A percentile compares a stretch with the other conserved stretches of the same genome.
Conservation (phyloP, 2,888 invertebrate species). For the Periphyllus acericola region DNA sequence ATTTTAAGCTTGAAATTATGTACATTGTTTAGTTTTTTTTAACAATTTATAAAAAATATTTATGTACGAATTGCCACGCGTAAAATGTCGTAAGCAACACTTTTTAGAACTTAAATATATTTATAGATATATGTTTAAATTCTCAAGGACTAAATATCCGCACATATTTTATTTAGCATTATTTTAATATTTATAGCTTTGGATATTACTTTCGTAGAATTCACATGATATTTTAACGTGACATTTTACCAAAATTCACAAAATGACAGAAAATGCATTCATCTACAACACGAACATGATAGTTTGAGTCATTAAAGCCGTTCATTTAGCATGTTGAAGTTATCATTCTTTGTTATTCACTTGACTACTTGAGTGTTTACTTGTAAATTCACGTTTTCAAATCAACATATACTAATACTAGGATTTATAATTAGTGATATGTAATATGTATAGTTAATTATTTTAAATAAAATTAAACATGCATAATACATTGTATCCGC, state of each 20-base stretch:
- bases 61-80: too few relatives aligned
- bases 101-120: too few relatives aligned
- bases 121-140: constrained; percentile 2
- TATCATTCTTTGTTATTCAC: not conserved
- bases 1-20: too few relatives aligned
- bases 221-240: constrained; percentile 6
- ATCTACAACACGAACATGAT: not conserved
- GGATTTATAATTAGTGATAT: too few relatives aligned
- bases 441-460: too few relatives aligned
- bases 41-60: too few relatives aligned
- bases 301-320: not conserved
- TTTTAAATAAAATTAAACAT: too few relatives aligned
- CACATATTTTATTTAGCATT: not conserved
- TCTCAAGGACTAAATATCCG: constrained; percentile 2
- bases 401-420: too few relatives aligned
- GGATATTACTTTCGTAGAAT: not conserved
- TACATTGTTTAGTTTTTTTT: too few relatives aligned
- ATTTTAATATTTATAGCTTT: constrained; percentile 15
- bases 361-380: constrained; percentile 56
- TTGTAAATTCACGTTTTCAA: too few relatives aligned
- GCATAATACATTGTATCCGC: too few relatives aligned
- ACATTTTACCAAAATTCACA: not conserved
- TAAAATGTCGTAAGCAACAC: too few relatives aligned
- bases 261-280: not conserved
- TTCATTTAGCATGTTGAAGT: not conserved